phyloP scores from a whole-genome alignment of 2,888 invertebrate species.

The Caenorhabditis sp. region DNA sequence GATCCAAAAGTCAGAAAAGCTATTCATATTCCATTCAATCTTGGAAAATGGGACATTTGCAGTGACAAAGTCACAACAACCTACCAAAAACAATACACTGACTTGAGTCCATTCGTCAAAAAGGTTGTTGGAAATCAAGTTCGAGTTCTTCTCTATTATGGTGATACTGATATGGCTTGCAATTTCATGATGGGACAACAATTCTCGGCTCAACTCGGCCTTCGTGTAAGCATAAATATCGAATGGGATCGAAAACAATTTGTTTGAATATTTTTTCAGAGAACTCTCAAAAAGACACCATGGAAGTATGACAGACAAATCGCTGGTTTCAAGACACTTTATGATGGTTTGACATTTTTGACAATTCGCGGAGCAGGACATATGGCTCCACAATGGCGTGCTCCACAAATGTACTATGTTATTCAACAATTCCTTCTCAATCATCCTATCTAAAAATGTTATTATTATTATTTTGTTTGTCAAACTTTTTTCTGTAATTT shows the following conservation, averaged over 20 bases:
- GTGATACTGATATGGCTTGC: conserved; percentile 65
- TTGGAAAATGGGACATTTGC: conserved; percentile 66
- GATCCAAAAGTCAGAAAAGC: conserved; percentile 57
- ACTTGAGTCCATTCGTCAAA: conserved; percentile 67
- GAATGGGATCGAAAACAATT: too few species aligned
- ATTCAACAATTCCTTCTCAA: conserved; percentile 68
- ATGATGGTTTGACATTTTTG: conserved; percentile 65
- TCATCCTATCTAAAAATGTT: conserved; percentile 63
- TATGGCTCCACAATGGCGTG: conserved; percentile 70
- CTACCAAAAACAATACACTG: conserved; percentile 67
- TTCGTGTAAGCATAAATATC: conserved; percentile 18
- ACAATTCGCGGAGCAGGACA: conserved; percentile 60
- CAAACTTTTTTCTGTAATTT: conserved; percentile 1
- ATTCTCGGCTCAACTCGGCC: conserved; percentile 61
- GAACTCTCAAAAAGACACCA: conserved; percentile 65
- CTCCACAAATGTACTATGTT: conserved; percentile 68
- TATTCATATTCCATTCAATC: conserved; percentile 63
- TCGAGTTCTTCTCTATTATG: conserved; percentile 68
- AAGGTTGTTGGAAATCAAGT: conserved; percentile 65
- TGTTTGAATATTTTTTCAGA: conserved; percentile 40
- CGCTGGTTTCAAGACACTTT: conserved; percentile 71
- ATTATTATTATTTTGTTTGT: not conserved
- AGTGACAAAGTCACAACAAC: conserved; percentile 65
- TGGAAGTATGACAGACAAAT: conserved; percentile 71
- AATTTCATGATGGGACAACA: conserved; percentile 70